Percentiles rank a stretch among this genome's conserved stretches.
Evolutionary conservation across 2,113 vertebrate genomes (phyloP).

Genomic region (Sylvietta virens): DNA sequence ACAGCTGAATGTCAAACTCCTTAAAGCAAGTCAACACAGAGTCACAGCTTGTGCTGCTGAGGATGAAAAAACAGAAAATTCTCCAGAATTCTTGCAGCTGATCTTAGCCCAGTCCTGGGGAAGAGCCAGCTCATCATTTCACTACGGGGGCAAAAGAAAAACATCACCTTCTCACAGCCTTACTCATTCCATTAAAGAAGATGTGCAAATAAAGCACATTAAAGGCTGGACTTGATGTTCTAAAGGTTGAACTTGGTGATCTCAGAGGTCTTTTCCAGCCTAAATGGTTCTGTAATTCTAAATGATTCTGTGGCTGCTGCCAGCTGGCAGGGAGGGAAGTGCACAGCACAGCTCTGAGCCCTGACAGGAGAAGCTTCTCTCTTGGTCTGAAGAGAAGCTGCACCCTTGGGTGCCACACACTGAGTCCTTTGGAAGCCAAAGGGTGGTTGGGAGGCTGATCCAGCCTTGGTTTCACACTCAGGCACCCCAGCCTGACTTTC

Average conservation of each 20-base stretch:
- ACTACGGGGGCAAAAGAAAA: background rate
- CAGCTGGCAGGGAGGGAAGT: background rate
- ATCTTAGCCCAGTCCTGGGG: background rate
- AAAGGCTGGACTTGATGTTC: background rate
- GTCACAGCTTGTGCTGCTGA: background rate
- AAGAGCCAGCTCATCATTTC: background rate
- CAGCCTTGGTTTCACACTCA: background rate
- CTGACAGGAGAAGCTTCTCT: background rate
- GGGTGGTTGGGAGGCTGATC: background rate
- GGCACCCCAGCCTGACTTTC: background rate
- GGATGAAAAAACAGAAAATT: background rate
- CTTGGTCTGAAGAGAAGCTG: background rate
- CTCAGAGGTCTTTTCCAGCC: background rate
- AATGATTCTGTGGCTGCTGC: background rate
- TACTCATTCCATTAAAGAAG: background rate
- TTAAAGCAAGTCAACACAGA: background rate
- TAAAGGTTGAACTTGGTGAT: background rate
- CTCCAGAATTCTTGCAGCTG: background rate
- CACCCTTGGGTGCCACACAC: background rate
- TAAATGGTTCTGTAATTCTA: background rate
- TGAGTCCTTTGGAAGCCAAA: background rate
- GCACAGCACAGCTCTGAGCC: background rate
- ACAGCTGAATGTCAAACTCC: background rate
- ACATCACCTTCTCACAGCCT: background rate
- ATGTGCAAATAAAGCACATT: background rate